Evolutionary conservation across 2,888 invertebrate species (phyloP).

Genomic region (Drosophila mulleri): DNA sequence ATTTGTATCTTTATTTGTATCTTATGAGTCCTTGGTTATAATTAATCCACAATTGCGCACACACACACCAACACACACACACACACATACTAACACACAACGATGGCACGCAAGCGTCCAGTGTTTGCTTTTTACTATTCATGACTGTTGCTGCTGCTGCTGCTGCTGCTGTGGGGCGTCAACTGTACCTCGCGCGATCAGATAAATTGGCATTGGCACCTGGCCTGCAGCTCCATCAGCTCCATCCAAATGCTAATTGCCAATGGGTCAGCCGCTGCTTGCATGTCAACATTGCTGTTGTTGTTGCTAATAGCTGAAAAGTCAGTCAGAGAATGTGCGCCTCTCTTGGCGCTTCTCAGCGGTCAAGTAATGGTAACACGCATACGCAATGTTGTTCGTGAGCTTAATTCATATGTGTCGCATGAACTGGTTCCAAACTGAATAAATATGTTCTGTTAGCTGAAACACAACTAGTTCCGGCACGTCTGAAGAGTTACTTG

Average conservation of each 20-base stretch:
- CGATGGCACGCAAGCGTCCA: constrained; percentile 63
- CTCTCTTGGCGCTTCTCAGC: constrained; percentile 36
- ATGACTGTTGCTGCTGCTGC: constrained; percentile 7
- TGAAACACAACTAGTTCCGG: background rate
- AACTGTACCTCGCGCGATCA: constrained; percentile 60
- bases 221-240: constrained; percentile 50
- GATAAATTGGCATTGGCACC: constrained; percentile 69
- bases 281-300: constrained; percentile 59
- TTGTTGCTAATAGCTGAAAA: constrained; percentile 65
- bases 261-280: constrained; percentile 72
- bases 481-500: too few species aligned
- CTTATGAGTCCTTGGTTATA: constrained; percentile 77
- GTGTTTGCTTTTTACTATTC: constrained; percentile 12
- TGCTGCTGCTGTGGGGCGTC: constrained; percentile 44
- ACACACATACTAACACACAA: constrained; percentile 17
- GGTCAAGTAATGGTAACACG: constrained; percentile 26
- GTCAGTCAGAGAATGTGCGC: constrained; percentile 66
- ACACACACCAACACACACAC: constrained; percentile 52
- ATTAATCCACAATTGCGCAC: constrained; percentile 77
- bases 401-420: background rate
- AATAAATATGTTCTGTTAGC: background rate
- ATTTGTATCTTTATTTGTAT: constrained; percentile 76
- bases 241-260: constrained; percentile 73
- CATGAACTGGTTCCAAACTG: background rate
- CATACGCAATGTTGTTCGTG: constrained; percentile 49